A percentile compares a stretch with the other conserved stretches of the same genome.
Evolutionary conservation across 2,113 vertebrate species (phyloP).

Genomic region (Semnopithecus entellus): DNA sequence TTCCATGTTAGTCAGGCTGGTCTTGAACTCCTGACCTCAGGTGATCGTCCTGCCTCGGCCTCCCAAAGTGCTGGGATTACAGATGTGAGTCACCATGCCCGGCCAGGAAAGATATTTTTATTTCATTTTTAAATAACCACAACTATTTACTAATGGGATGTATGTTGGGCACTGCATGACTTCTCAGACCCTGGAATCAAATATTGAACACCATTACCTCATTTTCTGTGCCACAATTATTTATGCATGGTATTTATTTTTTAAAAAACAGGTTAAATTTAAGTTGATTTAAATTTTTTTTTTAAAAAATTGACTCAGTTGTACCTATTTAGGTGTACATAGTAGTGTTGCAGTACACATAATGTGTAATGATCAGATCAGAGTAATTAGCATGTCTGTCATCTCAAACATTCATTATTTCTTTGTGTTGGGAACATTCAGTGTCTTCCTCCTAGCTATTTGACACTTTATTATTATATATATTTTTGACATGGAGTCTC

Average conservation of each 20-base stretch:
- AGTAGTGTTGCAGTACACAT: background rate
- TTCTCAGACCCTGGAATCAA: background rate
- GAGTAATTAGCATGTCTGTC: background rate
- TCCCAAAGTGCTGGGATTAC: too few relatives aligned
- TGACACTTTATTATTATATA: background rate
- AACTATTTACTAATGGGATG: background rate
- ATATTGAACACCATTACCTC: background rate
- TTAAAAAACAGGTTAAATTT: background rate
- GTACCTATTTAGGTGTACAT: background rate
- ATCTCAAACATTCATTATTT: background rate
- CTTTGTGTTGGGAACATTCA: background rate
- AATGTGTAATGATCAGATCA: background rate
- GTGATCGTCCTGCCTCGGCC: too few relatives aligned
- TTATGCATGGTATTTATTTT: background rate
- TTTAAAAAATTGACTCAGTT: background rate
- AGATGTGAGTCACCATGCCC: too few relatives aligned
- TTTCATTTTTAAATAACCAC: background rate
- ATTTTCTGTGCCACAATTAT: background rate
- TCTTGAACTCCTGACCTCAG: too few relatives aligned
- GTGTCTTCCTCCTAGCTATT: background rate
- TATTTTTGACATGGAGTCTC: too few relatives aligned
- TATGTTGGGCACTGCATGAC: background rate
- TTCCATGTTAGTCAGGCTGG: too few relatives aligned
- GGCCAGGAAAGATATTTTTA: background rate
- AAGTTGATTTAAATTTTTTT: background rate